Conservation (phyloP, 2,113 vertebrate genomes). For the Mustelus asterias region DNA sequence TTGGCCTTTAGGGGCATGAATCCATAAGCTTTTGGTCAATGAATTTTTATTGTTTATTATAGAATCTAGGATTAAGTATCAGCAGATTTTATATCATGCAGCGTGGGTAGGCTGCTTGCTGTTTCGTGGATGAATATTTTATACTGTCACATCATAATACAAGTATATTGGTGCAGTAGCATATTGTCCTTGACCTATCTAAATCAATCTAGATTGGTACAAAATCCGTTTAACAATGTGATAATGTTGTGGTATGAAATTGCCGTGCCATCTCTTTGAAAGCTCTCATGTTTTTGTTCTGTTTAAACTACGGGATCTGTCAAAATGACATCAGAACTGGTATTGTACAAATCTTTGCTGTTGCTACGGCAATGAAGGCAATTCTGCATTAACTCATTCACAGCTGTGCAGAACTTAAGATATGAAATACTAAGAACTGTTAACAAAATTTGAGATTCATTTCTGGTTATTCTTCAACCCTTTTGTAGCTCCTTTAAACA, state of each 20-base stretch:
- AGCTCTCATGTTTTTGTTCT: background rate
- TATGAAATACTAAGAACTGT: background rate
- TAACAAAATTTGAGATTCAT: background rate
- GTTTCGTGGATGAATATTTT: background rate
- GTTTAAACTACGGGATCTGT: background rate
- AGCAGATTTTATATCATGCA: background rate
- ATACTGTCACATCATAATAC: background rate
- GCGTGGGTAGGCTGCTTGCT: background rate
- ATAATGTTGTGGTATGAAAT: background rate
- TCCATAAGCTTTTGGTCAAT: background rate
- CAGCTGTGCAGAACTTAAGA: background rate
- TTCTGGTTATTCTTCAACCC: background rate
- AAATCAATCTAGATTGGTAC: background rate
- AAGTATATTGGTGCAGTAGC: background rate
- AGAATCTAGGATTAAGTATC: background rate
- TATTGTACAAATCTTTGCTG: background rate
- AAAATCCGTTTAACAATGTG: background rate
- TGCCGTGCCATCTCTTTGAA: background rate
- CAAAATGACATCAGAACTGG: conserved; percentile 2
- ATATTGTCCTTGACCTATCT: background rate
- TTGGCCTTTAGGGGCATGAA: background rate
- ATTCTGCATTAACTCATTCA: conserved; percentile 6
- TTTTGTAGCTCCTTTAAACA: background rate
- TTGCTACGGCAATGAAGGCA: background rate
- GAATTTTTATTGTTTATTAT: background rate